Percentiles rank a stretch among this genome's conserved stretches.
These are phyloP conservation scores for Argya squamiceps DNA, from an alignment of 2,797 vertebrate genomes.

Conservation along the genomic window DNA sequence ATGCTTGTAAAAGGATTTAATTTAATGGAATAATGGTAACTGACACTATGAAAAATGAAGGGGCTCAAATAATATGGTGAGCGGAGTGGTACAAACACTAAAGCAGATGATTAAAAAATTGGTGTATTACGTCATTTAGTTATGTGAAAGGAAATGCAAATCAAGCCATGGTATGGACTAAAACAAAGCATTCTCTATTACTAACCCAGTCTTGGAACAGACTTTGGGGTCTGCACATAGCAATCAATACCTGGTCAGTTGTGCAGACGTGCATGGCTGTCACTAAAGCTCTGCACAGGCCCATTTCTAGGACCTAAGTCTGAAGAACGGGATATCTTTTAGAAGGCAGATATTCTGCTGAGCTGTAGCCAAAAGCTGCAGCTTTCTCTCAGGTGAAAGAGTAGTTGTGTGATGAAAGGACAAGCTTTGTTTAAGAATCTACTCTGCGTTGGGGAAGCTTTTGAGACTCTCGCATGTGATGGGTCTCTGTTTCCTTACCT, in stretches of 20 bases:
- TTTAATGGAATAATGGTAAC: slow-evolving; percentile 72
- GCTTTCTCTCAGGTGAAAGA: background rate
- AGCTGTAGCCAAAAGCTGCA: background rate
- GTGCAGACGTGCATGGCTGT: background rate
- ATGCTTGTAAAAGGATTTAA: slow-evolving; percentile 69
- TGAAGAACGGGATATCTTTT: background rate
- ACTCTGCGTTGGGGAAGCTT: background rate
- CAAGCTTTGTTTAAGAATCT: background rate
- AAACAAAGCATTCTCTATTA: background rate
- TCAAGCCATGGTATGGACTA: background rate
- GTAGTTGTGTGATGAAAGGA: background rate
- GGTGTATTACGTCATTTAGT: background rate
- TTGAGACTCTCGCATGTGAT: background rate
- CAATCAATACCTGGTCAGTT: fast-evolving
- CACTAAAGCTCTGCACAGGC: background rate
- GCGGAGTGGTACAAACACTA: background rate
- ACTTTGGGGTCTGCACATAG: background rate
- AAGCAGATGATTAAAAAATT: slow-evolving; percentile 23
- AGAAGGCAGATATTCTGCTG: background rate
- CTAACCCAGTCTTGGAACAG: background rate
- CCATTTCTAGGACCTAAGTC: background rate
- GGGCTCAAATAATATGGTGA: slow-evolving; percentile 19
- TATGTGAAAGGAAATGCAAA: background rate
- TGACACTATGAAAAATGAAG: slow-evolving; percentile 62
- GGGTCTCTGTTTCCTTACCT: background rate